A percentile compares a stretch with the other conserved stretches of the same genome.
These are phyloP conservation scores for Ectobius pallidus DNA, from an alignment of 2,888 invertebrate genomes.

Conservation along the genomic window DNA sequence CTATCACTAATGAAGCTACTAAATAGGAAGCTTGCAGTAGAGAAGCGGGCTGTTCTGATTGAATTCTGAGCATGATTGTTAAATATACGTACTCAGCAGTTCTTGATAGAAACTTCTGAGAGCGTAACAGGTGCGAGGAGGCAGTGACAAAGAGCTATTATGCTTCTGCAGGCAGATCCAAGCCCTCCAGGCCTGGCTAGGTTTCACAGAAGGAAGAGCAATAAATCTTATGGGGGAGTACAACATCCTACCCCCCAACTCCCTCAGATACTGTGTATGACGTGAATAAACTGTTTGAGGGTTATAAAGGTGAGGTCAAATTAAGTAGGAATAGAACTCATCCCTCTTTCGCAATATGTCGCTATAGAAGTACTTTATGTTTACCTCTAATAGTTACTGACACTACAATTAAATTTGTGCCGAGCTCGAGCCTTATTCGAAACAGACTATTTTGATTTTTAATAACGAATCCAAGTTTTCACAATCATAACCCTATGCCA, in stretches of 20 bases:
- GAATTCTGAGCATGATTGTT: neutral
- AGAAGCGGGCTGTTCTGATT: neutral
- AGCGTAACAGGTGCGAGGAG: slow-evolving; percentile 11
- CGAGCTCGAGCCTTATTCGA: too few relatives aligned
- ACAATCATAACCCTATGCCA: too few relatives aligned
- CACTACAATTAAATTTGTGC: too few relatives aligned
- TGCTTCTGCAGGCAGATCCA: neutral
- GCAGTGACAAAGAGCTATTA: slow-evolving; percentile 26
- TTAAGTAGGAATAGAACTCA: neutral
- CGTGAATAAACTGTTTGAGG: slow-evolving; percentile 25
- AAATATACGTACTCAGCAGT: neutral
- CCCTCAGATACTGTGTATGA: slow-evolving; percentile 18
- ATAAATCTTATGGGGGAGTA: slow-evolving; percentile 24
- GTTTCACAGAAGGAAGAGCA: neutral
- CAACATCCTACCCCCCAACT: neutral
- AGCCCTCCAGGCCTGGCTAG: neutral
- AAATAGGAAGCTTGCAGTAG: too few relatives aligned
- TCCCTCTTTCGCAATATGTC: too few relatives aligned
- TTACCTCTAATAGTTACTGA: too few relatives aligned
- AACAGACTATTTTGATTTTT: too few relatives aligned
- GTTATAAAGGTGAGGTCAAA: slow-evolving; percentile 26
- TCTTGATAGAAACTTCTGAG: neutral
- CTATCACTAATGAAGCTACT: too few relatives aligned
- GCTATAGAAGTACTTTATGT: too few relatives aligned
- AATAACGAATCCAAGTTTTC: too few relatives aligned